These are phyloP conservation scores for Hippocampus abdominalis DNA, from an alignment of 2,113 vertebrate genomes.

Conservation along the genomic window DNA sequence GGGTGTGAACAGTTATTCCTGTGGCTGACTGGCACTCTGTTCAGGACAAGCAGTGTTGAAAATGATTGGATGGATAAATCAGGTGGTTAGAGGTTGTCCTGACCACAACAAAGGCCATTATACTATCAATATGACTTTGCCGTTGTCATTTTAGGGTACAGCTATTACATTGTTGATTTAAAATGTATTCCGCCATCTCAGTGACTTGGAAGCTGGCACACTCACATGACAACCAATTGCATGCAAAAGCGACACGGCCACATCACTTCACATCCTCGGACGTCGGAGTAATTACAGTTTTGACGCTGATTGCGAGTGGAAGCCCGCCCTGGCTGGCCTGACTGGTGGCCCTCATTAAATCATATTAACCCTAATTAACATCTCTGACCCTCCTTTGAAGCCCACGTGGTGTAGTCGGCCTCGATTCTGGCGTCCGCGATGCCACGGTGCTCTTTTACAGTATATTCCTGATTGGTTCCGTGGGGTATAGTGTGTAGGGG, in stretches of 20 bases:
- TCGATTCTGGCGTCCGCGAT: slow-evolving; percentile 33
- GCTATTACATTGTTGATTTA: neutral
- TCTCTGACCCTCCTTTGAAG: slow-evolving; percentile 45
- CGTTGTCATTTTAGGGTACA: neutral
- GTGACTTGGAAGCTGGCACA: slow-evolving; percentile 16
- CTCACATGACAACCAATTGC: neutral
- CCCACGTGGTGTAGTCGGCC: slow-evolving; percentile 28
- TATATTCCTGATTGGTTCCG: slow-evolving; percentile 66
- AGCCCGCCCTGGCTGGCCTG: slow-evolving; percentile 16
- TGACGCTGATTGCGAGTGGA: slow-evolving; percentile 45
- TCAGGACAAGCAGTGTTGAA: too few relatives aligned
- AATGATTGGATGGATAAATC: too few relatives aligned
- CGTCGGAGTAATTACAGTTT: slow-evolving; percentile 50
- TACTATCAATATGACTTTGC: neutral
- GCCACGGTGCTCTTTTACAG: slow-evolving; percentile 59
- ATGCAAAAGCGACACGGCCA: slow-evolving; percentile 11
- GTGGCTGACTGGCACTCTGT: too few relatives aligned
- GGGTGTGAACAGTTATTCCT: too few relatives aligned
- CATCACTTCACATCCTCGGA: slow-evolving; percentile 19
- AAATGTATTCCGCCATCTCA: neutral
- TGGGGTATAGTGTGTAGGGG: slow-evolving; percentile 46
- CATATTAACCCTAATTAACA: slow-evolving; percentile 66
- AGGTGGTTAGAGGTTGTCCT: neutral
- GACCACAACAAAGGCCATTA: neutral
- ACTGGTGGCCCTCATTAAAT: slow-evolving; percentile 53